Evolutionary conservation across 2,113 vertebrate species (phyloP).

Genomic region (Neodon shergylaensis): DNA sequence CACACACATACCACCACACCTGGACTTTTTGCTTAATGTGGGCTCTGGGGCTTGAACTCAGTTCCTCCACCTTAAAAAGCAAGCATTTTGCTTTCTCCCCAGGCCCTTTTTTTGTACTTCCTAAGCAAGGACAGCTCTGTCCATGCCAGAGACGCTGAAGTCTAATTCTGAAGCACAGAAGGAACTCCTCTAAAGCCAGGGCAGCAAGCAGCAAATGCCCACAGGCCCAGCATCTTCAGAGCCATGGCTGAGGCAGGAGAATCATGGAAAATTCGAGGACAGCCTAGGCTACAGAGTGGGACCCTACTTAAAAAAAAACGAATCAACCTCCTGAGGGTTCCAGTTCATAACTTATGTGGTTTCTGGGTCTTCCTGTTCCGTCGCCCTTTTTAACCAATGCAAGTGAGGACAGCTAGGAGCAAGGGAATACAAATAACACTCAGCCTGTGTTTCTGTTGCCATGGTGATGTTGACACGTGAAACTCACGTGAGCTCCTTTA

Average conservation of each 20-base stretch:
- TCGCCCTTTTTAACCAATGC: not conserved
- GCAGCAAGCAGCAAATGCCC: too few species aligned
- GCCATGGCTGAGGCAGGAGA: not conserved
- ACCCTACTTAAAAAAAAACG: not conserved
- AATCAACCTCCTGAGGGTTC: not conserved
- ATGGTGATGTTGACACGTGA: not conserved
- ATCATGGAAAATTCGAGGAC: not conserved
- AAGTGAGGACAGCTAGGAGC: not conserved
- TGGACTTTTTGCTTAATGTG: not conserved
- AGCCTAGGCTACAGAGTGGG: not conserved
- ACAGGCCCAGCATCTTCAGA: not conserved
- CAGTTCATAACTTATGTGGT: not conserved
- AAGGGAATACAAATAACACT: constrained; percentile 2
- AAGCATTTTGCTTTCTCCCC: not conserved
- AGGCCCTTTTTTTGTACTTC: not conserved
- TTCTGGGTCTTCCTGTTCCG: not conserved
- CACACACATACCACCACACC: not conserved
- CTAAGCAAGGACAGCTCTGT: not conserved
- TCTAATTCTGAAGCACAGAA: constrained; percentile 25
- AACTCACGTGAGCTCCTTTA: not conserved
- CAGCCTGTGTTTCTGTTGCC: constrained; percentile 32
- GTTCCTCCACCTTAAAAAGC: not conserved
- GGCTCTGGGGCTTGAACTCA: not conserved
- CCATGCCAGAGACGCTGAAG: not conserved
- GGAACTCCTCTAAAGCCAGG: not conserved